Conservation (phyloP, 2,888 invertebrate genomes). For the Liodrosophila aerea region DNA sequence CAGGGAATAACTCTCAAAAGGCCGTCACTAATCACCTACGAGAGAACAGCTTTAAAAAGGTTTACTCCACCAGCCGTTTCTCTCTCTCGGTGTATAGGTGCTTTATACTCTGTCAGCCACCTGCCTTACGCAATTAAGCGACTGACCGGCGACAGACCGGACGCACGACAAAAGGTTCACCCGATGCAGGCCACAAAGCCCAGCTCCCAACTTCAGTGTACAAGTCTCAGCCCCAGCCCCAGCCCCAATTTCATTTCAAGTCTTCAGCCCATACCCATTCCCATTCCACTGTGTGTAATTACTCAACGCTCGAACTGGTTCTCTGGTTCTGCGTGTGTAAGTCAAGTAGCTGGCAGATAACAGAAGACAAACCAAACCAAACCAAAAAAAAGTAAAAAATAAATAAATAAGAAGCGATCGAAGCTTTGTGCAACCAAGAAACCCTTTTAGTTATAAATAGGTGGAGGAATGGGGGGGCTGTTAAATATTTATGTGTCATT, state of each 20-base stretch:
- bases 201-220: conserved; percentile 12
- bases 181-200: conserved; percentile 37
- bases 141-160: conserved; percentile 41
- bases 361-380: conserved; percentile 34
- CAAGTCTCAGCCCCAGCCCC: conserved; percentile 3
- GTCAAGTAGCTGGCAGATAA: conserved; percentile 74
- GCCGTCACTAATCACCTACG: conserved; percentile 70
- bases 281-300: conserved; percentile 55
- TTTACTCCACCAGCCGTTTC: conserved; percentile 33
- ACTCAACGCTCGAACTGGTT: conserved; percentile 73
- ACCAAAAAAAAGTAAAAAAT: neutral
- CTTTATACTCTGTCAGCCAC: conserved; percentile 71
- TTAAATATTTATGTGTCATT: conserved; percentile 76
- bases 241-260: neutral
- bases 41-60: conserved; percentile 75
- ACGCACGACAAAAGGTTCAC: conserved; percentile 64
- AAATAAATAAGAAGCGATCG: conserved; percentile 34
- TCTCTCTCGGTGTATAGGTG: conserved; percentile 36
- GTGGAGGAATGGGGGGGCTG: conserved; percentile 15
- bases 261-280: conserved; percentile 1
- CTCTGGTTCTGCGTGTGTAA: conserved; percentile 66
- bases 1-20: conserved; percentile 19
- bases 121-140: conserved; percentile 77
- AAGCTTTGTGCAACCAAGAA: conserved; percentile 59
- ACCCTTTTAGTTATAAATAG: conserved; percentile 63